A percentile compares a stretch with the other conserved stretches of the same genome.
phyloP scores from a whole-genome alignment of 2,888 invertebrate genomes.

The Trissolcus japonicus region DNA sequence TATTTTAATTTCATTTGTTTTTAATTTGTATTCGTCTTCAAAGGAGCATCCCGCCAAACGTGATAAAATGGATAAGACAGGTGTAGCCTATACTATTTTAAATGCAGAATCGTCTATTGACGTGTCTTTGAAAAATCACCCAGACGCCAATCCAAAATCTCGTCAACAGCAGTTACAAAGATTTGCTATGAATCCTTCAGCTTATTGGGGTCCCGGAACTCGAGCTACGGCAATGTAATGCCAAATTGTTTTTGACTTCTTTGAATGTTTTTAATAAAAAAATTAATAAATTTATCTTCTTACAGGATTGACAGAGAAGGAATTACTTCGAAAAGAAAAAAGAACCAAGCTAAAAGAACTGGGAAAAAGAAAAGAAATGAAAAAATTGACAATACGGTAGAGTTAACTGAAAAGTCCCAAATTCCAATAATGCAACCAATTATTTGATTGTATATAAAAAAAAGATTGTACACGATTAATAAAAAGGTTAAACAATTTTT shows the following conservation, averaged over 20 bases:
- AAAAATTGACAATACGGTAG: too few species aligned
- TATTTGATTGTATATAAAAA: too few species aligned
- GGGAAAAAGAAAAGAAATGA: constrained; percentile 27
- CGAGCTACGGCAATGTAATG: constrained; percentile 85
- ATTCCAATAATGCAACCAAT: too few species aligned
- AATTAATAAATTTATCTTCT: constrained; percentile 2
- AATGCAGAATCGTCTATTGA: constrained; percentile 76
- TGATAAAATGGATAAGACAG: constrained; percentile 79
- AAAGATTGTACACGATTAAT: too few species aligned
- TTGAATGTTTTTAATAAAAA: not conserved
- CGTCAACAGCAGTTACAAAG: constrained; percentile 84
- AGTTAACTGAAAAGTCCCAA: too few species aligned
- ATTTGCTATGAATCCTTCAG: constrained; percentile 91
- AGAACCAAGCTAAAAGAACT: constrained; percentile 56
- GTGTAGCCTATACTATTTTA: constrained; percentile 79
- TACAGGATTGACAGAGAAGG: constrained; percentile 52
- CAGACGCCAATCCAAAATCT: constrained; percentile 88
- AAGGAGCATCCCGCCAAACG: constrained; percentile 81
- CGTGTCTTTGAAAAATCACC: constrained; percentile 79
- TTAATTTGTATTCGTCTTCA: not conserved
- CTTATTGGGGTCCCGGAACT: constrained; percentile 94
- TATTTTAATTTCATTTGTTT: not conserved
- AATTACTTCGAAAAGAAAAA: constrained; percentile 51
- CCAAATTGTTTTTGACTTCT: not conserved
- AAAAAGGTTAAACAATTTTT: too few species aligned